Base-by-base conservation (phyloP, 2,888 invertebrate genomes). In the Leucoma salicis region DNA sequence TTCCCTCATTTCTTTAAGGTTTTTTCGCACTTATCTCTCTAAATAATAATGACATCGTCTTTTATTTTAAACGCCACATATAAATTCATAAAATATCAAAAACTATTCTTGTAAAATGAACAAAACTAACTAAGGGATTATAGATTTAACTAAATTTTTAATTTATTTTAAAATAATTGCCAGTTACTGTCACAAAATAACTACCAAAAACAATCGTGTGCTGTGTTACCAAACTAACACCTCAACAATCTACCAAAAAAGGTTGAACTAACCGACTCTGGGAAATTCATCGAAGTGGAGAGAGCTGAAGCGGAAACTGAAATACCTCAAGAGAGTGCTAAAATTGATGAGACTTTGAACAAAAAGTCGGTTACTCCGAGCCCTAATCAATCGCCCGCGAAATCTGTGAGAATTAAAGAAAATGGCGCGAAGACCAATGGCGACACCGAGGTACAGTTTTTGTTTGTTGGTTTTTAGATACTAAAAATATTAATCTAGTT, bases 251-350 rank as follows among this genome's bases (percentile, higher is more conserved):
- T 29, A 29, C 29, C 29, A 29, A 13, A 74, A 69, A 87, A 90
- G 90, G 88, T 90, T 53, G 90, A 90, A 87, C 59, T 90, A 70
- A 90, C 89, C 31, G 82, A 85, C 59, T 82, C 86, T 52, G 90
- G 90, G 11, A 89, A 88, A 68, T 90, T 90, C 82, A 85, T 90
- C 71, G 90, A 90, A 76, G 82, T 90, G 36, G 90, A 90, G 53
- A 73, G 80, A 15, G 60, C 44, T 0, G 78, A 81, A 2, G 62
- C 61, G 31, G 73, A 77, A 7, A 59, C 46, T 11, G 56, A 53
- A 16, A 43, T 47, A 44, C 55, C 56, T 51, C 55, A 57, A 55
- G 54, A 62, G 47, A 60, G 48, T 49, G 55, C 61, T 49, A 66
- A 57, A 24, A 41, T 49, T 28, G 59, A 49, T 57, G 64, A 50